These are phyloP conservation scores for Poeciliopsis paucimaculata DNA, from an alignment of 2,797 vertebrate genomes.

Conservation along the genomic window DNA sequence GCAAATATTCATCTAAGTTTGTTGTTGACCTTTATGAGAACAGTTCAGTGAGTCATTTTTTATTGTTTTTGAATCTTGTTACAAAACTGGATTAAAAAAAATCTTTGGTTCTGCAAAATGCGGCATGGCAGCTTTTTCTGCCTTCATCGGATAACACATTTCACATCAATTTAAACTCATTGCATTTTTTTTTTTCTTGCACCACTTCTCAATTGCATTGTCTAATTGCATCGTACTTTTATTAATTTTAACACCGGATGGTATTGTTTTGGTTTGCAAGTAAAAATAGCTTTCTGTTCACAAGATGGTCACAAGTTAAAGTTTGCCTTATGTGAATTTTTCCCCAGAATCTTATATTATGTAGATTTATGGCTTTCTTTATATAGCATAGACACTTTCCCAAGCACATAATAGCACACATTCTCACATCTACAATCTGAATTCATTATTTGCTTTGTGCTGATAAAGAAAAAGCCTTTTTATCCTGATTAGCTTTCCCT, in stretches of 20 bases:
- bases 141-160: neutral
- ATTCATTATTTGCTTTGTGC: constrained; percentile 11
- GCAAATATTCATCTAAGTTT: neutral
- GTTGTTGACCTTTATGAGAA: neutral
- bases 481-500: neutral
- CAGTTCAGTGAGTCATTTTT: neutral
- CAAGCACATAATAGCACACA: neutral
- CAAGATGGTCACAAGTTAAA: neutral
- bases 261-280: neutral
- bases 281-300: neutral
- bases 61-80: neutral
- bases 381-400: neutral
- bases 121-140: neutral
- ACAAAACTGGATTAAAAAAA: neutral
- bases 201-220: neutral
- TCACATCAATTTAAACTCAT: neutral
- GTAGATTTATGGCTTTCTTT: neutral
- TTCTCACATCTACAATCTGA: constrained; percentile 20
- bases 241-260: neutral
- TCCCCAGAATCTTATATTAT: neutral
- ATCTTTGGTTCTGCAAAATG: neutral
- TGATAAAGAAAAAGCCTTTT: neutral
- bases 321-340: neutral
- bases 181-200: neutral
- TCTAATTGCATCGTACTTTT: neutral